phyloP scores from a whole-genome alignment of 1,140 invertebrate genomes.

The Thaumatotibia leucotreta region DNA sequence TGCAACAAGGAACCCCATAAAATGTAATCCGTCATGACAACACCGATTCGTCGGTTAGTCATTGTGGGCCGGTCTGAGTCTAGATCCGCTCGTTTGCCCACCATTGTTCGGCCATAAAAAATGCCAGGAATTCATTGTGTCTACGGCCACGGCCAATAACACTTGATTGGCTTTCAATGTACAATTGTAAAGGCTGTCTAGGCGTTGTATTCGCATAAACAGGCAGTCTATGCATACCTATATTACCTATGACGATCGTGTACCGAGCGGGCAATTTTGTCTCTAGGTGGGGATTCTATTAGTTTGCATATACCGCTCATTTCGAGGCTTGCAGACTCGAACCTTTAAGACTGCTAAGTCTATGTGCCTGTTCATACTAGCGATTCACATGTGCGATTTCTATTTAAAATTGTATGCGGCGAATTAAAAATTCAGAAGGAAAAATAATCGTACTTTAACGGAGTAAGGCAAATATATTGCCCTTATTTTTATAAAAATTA shows the following conservation, averaged over 20 bases:
- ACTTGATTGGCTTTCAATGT: conserved; percentile 13
- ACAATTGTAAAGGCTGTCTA: conserved; percentile 42
- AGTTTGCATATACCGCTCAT: no score
- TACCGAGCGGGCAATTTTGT: conserved; percentile 23
- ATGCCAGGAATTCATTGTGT: conserved; percentile 1
- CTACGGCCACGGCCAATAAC: not conserved
- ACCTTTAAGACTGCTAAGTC: no score
- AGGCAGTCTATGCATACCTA: conserved; percentile 38
- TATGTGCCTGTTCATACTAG: no score
- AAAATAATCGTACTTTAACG: no score
- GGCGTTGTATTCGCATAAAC: conserved; percentile 28
- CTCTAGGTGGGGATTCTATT: no score
- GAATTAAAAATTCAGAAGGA: no score
- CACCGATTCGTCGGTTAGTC: not conserved
- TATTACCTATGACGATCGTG: conserved; percentile 42
- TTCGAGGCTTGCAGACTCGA: no score
- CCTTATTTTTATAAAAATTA: no score
- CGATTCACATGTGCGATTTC: no score
- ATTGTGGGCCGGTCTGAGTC: not conserved
- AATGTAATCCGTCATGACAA: not conserved
- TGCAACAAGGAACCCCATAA: not conserved
- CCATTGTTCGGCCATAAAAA: conserved; percentile 5
- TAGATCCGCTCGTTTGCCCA: not conserved
- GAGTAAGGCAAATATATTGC: no score
- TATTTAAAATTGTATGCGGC: no score